phyloP scores from a whole-genome alignment of 2,797 vertebrate genomes.

The Cephalopachus bancanus region DNA sequence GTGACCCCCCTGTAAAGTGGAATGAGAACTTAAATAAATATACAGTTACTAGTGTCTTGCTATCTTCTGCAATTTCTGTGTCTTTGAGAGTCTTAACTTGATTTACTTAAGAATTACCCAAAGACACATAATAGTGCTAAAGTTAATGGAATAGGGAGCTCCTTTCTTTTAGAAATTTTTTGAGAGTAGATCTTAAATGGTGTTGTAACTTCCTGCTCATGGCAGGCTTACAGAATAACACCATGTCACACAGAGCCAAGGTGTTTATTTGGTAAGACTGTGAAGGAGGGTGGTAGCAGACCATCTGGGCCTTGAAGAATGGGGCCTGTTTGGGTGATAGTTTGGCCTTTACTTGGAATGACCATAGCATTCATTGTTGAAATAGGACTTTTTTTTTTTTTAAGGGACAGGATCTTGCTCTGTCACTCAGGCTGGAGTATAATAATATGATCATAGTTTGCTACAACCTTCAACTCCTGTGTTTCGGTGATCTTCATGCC shows the following conservation, averaged over 20 bases:
- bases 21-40: not conserved
- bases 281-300: not conserved
- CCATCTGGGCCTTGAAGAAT: not conserved
- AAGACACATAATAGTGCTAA: not conserved
- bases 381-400: no score
- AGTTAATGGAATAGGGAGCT: not conserved
- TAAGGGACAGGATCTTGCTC: no score
- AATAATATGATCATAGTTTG: no score
- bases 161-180: not conserved
- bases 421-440: no score
- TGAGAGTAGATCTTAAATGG: not conserved
- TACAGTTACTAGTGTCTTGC: not conserved
- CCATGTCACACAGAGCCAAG: accelerated
- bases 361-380: not conserved
- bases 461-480: no score
- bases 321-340: not conserved
- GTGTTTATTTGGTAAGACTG: not conserved
- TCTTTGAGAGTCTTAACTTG: not conserved
- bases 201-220: not conserved
- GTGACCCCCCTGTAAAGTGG: not conserved
- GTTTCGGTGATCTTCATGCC: no score
- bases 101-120: not conserved
- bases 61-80: accelerated
- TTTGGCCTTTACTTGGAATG: not conserved
- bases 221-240: not conserved